These are phyloP conservation scores for Caenorhabditis drosophilae DNA, from an alignment of 2,888 invertebrate species.

Conservation along the genomic window DNA sequence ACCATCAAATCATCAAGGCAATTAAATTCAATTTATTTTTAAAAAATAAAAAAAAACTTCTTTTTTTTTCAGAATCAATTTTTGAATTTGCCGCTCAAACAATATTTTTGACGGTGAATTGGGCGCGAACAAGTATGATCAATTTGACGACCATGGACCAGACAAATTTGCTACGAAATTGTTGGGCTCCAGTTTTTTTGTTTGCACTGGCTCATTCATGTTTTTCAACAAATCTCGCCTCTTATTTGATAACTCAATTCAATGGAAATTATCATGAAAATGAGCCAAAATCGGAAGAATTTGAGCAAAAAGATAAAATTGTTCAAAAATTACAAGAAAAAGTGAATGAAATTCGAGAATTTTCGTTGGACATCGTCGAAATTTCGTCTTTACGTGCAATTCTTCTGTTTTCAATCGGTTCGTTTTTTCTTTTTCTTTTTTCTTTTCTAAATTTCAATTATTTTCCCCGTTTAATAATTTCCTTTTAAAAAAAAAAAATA, in stretches of 20 bases:
- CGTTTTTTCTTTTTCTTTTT: slow-evolving; percentile 7
- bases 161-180: slow-evolving; percentile 16
- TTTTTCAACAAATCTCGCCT: slow-evolving; percentile 20
- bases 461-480: too few species aligned
- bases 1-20: not conserved
- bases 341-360: slow-evolving; percentile 25
- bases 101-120: slow-evolving; percentile 32
- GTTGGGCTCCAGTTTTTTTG: slow-evolving; percentile 34
- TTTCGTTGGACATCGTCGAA: slow-evolving; percentile 43
- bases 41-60: too few species aligned
- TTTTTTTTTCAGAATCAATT: slow-evolving; percentile 21
- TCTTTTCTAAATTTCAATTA: too few species aligned
- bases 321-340: slow-evolving; percentile 22
- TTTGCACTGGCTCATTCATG: slow-evolving; percentile 33
- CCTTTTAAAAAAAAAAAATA: too few species aligned
- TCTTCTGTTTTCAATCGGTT: slow-evolving; percentile 21
- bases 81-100: slow-evolving; percentile 38
- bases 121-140: slow-evolving; percentile 23
- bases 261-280: slow-evolving; percentile 9
- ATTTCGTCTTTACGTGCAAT: slow-evolving; percentile 29
- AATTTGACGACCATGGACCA: slow-evolving; percentile 11
- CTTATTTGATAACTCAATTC: too few species aligned
- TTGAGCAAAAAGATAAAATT: slow-evolving; percentile 2
- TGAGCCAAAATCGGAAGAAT: slow-evolving; percentile 2
- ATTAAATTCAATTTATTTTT: too few species aligned